phyloP scores from a whole-genome alignment of 2,888 invertebrate genomes.

The Papilio protenor region DNA sequence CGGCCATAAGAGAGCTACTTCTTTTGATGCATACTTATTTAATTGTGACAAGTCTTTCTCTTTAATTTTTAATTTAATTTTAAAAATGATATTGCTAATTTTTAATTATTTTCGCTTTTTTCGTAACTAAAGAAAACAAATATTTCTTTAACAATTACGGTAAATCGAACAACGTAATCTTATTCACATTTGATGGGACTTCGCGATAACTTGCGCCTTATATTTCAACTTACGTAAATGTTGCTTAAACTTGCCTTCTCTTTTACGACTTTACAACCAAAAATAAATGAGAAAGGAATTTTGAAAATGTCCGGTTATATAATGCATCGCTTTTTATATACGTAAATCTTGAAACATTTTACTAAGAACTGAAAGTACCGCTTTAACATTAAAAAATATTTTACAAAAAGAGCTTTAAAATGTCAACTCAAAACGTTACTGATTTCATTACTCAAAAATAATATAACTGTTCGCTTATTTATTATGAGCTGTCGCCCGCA shows the following conservation, averaged over 20 bases:
- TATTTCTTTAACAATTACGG: background rate
- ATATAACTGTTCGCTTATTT: too few relatives aligned
- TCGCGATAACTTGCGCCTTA: conserved; percentile 10
- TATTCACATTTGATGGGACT: conserved; percentile 4
- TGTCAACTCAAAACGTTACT: too few relatives aligned
- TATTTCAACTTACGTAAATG: conserved; percentile 8
- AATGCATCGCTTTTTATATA: background rate
- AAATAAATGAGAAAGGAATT: conserved; percentile 23
- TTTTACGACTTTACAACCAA: conserved; percentile 10
- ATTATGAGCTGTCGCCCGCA: too few relatives aligned
- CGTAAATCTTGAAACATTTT: background rate
- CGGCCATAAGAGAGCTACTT: too few relatives aligned
- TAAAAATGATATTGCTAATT: too few relatives aligned
- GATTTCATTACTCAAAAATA: too few relatives aligned
- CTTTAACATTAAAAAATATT: background rate
- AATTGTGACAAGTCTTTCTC: too few relatives aligned
- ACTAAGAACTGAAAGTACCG: too few relatives aligned
- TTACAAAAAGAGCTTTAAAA: too few relatives aligned
- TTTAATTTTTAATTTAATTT: too few relatives aligned
- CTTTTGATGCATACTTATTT: too few relatives aligned
- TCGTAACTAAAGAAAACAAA: background rate
- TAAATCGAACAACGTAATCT: background rate
- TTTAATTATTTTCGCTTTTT: too few relatives aligned
- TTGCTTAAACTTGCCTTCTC: conserved; percentile 17
- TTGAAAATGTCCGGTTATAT: background rate